Percentiles rank a stretch among this genome's conserved stretches.
These are phyloP conservation scores for Pediacus dermestoides DNA, from an alignment of 2,888 invertebrate species.

Conservation along the genomic window DNA sequence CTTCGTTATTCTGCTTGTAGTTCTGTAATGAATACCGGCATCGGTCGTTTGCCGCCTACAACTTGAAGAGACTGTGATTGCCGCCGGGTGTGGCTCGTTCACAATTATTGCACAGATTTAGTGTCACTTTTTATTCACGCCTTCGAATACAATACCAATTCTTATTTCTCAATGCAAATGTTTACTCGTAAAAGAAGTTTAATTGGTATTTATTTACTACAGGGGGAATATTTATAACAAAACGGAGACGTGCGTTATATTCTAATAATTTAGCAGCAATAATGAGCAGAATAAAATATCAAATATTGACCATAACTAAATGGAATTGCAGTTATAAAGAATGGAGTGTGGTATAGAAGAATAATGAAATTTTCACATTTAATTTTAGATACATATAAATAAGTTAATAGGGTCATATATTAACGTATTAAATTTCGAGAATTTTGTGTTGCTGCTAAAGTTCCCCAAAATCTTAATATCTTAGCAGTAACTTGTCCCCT, in stretches of 20 bases:
- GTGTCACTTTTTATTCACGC: slow-evolving; percentile 17
- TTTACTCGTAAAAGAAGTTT: slow-evolving; percentile 24
- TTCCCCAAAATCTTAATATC: too few species aligned
- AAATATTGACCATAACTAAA: too few species aligned
- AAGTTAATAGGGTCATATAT: too few species aligned
- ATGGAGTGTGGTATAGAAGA: too few species aligned
- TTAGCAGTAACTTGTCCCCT: too few species aligned
- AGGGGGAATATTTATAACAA: too few species aligned
- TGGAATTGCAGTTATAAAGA: too few species aligned
- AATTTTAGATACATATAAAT: too few species aligned
- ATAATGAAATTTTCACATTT: too few species aligned
- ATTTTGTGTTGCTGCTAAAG: too few species aligned
- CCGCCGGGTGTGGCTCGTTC: slow-evolving; percentile 31
- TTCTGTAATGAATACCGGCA: slow-evolving; percentile 36
- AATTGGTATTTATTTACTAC: slow-evolving; percentile 26
- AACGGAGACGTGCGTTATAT: not conserved
- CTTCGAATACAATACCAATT: slow-evolving; percentile 18
- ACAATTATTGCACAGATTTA: slow-evolving; percentile 30
- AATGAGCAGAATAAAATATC: too few species aligned
- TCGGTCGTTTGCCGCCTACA: slow-evolving; percentile 32
- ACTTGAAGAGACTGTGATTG: slow-evolving; percentile 27
- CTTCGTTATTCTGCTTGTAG: slow-evolving; percentile 40
- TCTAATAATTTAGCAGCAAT: not conserved
- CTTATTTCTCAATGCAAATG: slow-evolving; percentile 28
- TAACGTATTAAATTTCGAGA: too few species aligned